Percentiles rank a stretch among this genome's conserved stretches.
Evolutionary conservation across 2,888 invertebrate genomes (phyloP).

Genomic region (Chymomyza caudatula): DNA sequence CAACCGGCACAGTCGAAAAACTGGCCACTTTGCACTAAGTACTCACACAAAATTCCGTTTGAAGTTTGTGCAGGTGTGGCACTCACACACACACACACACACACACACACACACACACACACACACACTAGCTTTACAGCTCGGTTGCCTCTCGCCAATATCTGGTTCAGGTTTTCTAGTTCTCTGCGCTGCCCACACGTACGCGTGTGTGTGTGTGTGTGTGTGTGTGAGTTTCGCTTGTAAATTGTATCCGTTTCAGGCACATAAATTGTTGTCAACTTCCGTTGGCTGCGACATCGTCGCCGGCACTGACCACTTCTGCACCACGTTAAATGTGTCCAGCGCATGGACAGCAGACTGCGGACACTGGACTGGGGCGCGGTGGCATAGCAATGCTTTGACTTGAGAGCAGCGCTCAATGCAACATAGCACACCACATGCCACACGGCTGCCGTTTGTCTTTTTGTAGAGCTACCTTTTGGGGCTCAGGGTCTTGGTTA

Average conservation of each 20-base stretch:
- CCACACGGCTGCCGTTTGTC: conserved; percentile 29
- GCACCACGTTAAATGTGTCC: conserved; percentile 20
- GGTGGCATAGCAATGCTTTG: conserved; percentile 35
- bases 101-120: neutral
- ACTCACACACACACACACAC: conserved; percentile 27
- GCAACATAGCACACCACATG: conserved; percentile 1
- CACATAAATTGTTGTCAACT: conserved; percentile 76
- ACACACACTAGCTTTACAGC: neutral
- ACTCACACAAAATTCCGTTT: conserved; percentile 70
- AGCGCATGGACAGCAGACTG: conserved; percentile 7
- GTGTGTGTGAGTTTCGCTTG: conserved; percentile 56
- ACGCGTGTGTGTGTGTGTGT: conserved; percentile 15
- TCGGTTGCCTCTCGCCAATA: neutral
- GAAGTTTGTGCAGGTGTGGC: conserved; percentile 54
- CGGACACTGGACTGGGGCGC: conserved; percentile 29
- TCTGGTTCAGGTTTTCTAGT: conserved; percentile 17
- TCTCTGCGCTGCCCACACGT: conserved; percentile 38
- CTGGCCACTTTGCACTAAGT: conserved; percentile 66
- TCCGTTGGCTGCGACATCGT: conserved; percentile 71
- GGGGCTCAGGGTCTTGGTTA: neutral
- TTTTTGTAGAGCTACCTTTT: conserved; percentile 30
- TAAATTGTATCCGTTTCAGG: conserved; percentile 76
- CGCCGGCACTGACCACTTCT: conserved; percentile 70
- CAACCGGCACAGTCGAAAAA: conserved; percentile 30
- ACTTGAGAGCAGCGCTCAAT: conserved; percentile 50